Evolutionary conservation across 2,888 invertebrate species (phyloP), one percentile per base, ranked within the genome.

Genomic region (Epinotia ramella): DNA sequence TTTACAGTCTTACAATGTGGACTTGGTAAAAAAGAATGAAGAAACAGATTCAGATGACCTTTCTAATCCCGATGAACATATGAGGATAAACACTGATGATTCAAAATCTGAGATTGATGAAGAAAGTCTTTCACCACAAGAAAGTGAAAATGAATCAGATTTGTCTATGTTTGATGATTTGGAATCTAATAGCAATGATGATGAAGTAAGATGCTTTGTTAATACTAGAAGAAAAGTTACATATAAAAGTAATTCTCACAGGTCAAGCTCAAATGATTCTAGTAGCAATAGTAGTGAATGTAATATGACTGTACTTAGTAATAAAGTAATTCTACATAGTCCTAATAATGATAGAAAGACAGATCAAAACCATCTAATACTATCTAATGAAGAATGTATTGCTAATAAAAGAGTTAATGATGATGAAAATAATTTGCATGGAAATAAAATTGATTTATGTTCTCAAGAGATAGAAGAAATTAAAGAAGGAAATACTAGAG

Each of bases 161-260:
- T 18, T 28, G 24, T 64, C 53, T 20, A 56, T 28, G 3, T 60
- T n/a, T 66, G 74, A 71, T 33, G 67, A 74, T 53, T 16, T 70
- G 13, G 74, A 69, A 57, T 74, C 74, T 20, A 71, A 71, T 33
- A 64, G 72, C 46, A 62, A 65, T 73, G 77, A 78, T 62, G 77
- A 80, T 67, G 85, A 88, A 76, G 86, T 88, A 11, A 84, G 78
- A 80, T 86, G 81, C 83, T 94, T 92, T 87, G 92, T 94, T 3
- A 94, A 92, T 68, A 93, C 90, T 53, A 89, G 94, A 84, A 88
- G 88, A 82, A 84, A 87, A 77, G 89, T 90, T 84, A 85, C 87
- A 79, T 60, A 84, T 2, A 82, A 82, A 57, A 89, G 88, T 79
- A 83, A 89, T 78, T 88, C 91, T 5, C 80, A 86, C 11, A 81